These are phyloP conservation scores for Rhynchomys soricoides DNA, from an alignment of 2,113 vertebrate genomes.

Conservation along the genomic window DNA sequence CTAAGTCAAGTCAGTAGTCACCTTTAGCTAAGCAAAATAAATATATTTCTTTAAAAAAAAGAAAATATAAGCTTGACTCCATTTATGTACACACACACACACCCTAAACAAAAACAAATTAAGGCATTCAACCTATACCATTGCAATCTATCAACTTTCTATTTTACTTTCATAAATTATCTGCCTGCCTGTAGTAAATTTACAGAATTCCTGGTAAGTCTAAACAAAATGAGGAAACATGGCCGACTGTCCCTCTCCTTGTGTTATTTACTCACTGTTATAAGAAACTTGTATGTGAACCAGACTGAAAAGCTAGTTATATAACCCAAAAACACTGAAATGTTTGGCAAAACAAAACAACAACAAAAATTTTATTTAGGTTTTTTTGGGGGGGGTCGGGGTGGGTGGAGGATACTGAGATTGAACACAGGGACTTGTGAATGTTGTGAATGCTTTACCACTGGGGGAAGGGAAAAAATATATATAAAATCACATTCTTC, in stretches of 20 bases:
- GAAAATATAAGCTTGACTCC: not conserved
- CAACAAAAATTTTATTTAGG: too few species aligned
- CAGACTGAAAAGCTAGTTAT: not conserved
- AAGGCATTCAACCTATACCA: not conserved
- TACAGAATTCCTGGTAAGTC: too few species aligned
- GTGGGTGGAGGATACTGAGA: too few species aligned
- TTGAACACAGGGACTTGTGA: not conserved
- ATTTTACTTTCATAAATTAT: too few species aligned
- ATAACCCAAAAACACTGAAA: not conserved
- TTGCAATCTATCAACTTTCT: rapidly evolving
- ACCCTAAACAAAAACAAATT: not conserved
- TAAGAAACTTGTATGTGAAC: not conserved
- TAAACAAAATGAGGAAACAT: not conserved
- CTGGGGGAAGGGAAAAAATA: too few species aligned
- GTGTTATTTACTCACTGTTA: not conserved
- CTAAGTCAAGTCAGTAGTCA: not conserved
- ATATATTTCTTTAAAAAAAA: not conserved
- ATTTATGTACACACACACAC: too few species aligned
- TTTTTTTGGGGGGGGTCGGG: not conserved
- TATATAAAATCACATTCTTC: too few species aligned
- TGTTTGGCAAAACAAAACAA: not conserved
- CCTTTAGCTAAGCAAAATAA: not conserved
- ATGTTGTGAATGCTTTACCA: not conserved
- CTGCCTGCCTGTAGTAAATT: not conserved
- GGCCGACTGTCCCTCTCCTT: not conserved